Evolutionary conservation across 2,888 invertebrate species (phyloP).

Genomic region (Drosophila mettleri): DNA sequence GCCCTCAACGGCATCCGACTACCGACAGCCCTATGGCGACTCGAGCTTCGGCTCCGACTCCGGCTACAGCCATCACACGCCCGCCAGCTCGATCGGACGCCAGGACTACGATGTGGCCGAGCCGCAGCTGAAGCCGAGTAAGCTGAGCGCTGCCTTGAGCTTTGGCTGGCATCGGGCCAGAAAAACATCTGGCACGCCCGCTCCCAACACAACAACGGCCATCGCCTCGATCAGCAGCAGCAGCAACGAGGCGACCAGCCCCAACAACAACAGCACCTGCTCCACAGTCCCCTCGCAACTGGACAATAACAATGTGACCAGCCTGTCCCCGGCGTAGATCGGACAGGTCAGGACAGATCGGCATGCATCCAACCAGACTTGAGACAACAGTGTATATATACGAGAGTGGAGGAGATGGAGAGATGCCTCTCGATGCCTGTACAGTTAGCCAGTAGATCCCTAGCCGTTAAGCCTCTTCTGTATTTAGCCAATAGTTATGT

Average conservation of each 20-base stretch:
- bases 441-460: constrained; percentile 56
- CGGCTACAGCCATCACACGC: constrained; percentile 90
- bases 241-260: constrained; percentile 71
- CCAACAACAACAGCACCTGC: constrained; percentile 78
- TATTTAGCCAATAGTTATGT: constrained; percentile 25
- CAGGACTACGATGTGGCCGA: constrained; percentile 80
- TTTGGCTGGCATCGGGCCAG: constrained; percentile 80
- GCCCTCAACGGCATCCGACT: constrained; percentile 50
- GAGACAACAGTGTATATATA: constrained; percentile 52
- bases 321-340: constrained; percentile 63
- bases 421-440: constrained; percentile 33
- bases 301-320: constrained; percentile 68
- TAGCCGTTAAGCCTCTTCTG: constrained; percentile 14
- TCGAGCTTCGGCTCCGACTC: constrained; percentile 94
- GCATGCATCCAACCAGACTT: constrained; percentile 26
- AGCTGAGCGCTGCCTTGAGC: constrained; percentile 79
- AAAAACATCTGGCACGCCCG: constrained; percentile 23
- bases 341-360: constrained; percentile 5
- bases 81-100: constrained; percentile 83
- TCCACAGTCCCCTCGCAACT: constrained; percentile 76
- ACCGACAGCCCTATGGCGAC: constrained; percentile 85
- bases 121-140: constrained; percentile 64
- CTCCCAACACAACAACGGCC: constrained; percentile 1
- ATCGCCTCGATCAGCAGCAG: constrained; percentile 30
- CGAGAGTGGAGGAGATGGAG: not conserved